These are phyloP conservation scores for Parelbella ahira DNA, from an alignment of 2,888 invertebrate genomes.

Conservation along the genomic window DNA sequence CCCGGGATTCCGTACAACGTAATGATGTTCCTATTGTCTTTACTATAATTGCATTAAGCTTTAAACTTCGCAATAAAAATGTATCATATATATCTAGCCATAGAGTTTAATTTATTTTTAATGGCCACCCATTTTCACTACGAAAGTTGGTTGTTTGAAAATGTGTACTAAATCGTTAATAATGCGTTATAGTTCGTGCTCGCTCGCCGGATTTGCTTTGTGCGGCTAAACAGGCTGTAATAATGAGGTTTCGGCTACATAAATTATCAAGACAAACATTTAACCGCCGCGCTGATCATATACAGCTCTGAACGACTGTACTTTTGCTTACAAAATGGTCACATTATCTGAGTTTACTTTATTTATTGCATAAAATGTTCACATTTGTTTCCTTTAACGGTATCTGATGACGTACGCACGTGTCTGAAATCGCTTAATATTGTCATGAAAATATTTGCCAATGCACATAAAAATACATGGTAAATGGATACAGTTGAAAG, in stretches of 20 bases:
- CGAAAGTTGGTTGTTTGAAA: conserved; percentile 1
- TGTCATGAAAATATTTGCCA: no score
- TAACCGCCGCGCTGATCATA: neutral
- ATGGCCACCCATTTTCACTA: neutral
- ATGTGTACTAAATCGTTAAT: conserved; percentile 21
- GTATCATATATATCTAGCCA: neutral
- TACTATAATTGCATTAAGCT: conserved; percentile 21
- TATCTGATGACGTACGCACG: no score
- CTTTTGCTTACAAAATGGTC: no score
- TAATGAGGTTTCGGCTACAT: conserved; percentile 10
- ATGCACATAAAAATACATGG: no score
- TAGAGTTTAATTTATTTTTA: conserved; percentile 12
- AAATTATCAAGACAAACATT: conserved; percentile 7
- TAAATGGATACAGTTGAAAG: no score
- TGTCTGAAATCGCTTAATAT: no score
- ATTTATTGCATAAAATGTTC: no score
- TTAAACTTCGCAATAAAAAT: conserved; percentile 7
- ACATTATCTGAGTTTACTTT: no score
- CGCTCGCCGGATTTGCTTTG: conserved; percentile 14
- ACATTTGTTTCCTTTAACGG: no score
- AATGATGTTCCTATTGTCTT: conserved; percentile 19
- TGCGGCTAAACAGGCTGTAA: conserved; percentile 6
- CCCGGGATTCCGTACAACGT: conserved; percentile 9
- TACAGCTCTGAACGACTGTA: no score
- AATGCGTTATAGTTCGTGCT: conserved; percentile 13